Percentiles rank a stretch among this genome's conserved stretches.
These are phyloP conservation scores for Muntiacus muntjak DNA, from an alignment of 2,113 vertebrate genomes.

Conservation along the genomic window DNA sequence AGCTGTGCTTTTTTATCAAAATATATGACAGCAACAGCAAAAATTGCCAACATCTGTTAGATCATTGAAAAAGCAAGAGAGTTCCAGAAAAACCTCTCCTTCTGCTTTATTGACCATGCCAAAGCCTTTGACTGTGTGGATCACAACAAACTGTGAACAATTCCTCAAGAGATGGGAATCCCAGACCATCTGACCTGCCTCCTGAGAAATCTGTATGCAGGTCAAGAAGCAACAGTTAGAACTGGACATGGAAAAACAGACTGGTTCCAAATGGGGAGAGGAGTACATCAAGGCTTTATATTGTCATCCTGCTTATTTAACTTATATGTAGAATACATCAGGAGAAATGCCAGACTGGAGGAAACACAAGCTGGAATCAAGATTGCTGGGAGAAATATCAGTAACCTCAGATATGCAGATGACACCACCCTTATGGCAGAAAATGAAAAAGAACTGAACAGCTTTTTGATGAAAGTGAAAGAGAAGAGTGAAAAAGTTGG, in stretches of 20 bases:
- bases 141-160: background rate
- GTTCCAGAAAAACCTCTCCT: background rate
- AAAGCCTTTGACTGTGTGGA: background rate
- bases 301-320: background rate
- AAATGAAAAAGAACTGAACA: background rate
- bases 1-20: background rate
- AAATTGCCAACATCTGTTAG: background rate
- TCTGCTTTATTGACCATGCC: background rate
- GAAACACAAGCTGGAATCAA: background rate
- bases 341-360: fast-evolving
- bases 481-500: background rate
- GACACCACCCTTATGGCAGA: background rate
- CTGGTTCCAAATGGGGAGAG: background rate
- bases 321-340: background rate
- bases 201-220: background rate
- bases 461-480: background rate
- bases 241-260: background rate
- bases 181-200: background rate
- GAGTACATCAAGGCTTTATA: background rate
- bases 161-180: background rate
- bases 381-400: background rate
- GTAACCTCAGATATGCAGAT: background rate
- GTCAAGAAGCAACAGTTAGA: background rate
- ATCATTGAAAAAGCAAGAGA: background rate
- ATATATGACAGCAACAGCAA: background rate